Base-by-base conservation (phyloP, 2,113 vertebrate species). In the Amphiprion percula region DNA sequence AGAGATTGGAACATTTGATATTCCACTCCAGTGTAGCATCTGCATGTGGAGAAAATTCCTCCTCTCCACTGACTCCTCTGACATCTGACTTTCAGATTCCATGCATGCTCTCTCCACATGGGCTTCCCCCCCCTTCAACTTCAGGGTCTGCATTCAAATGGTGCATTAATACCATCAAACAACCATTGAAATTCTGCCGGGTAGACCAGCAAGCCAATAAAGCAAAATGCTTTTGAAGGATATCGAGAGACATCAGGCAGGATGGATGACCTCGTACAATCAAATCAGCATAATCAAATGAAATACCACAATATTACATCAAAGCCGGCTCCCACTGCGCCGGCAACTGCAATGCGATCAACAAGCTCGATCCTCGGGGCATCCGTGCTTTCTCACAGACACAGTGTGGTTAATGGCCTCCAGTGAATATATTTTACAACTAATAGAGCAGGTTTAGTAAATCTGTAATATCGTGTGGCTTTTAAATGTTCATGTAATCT, bases 181-280 rank as follows among this genome's bases (percentile, higher is more conserved):
- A 85, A 90, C 91, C 93, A 96, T 96, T 97, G 96, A 95, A 95
- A 97, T 97, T 97, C 96, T 95, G 93, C 93, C 83, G 90, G 94
- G 94, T 91, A 90, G 91, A 92, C 91, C 91, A 89, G 86, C 93
- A 77, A 94, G 96, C 95, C 95, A 96, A 97, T 96, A 96, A 96
- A 95, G 95, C 90, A 94, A 96, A 96, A 96, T 94, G 92, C 94
- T 96, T 90, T 96, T 96, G 97, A 97, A 95, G 95, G 96, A 96
- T 95, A 95, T 93, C 88, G 87, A 94, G 96, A 96, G 96, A 94
- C 95, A 91, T 93, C 89, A 89, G 94, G 91, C 93, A 92, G 95
- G 95, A 95, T 95, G 95, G 94, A 95, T 95, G 95, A 95, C 95
- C 95, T 91, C 86, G 90, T 94, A 95, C 95, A 96, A 96, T 96